Percentiles rank a stretch among this genome's conserved stretches.
Evolutionary conservation across 2,888 invertebrate genomes (phyloP).

Genomic region (Oegoconia quadripuncta): DNA sequence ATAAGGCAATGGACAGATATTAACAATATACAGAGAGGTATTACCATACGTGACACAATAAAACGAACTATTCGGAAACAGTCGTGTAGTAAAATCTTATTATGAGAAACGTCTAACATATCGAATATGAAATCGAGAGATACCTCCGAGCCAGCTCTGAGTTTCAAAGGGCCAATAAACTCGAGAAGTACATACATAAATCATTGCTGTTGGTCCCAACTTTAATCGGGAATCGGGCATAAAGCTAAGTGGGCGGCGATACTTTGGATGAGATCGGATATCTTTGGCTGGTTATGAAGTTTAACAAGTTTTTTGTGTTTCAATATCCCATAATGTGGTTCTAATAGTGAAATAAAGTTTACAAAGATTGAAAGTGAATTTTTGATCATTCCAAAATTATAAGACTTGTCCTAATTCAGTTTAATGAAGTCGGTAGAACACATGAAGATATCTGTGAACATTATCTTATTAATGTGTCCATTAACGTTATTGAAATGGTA

Average conservation of each 20-base stretch:
- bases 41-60: neutral
- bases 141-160: slow-evolving; percentile 33
- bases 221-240: slow-evolving; percentile 32
- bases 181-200: slow-evolving; percentile 41
- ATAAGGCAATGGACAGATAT: no score
- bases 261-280: slow-evolving; percentile 25
- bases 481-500: slow-evolving; percentile 28
- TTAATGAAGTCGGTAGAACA: neutral
- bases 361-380: no score
- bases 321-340: no score
- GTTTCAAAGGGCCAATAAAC: slow-evolving; percentile 45
- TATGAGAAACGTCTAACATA: slow-evolving; percentile 23
- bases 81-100: slow-evolving; percentile 29
- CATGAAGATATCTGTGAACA: neutral
- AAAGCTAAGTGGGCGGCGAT: slow-evolving; percentile 25
- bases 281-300: slow-evolving; percentile 17
- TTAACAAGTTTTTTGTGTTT: slow-evolving; percentile 11
- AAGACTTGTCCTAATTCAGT: no score
- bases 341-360: no score
- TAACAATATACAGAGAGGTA: no score
- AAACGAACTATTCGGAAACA: slow-evolving; percentile 13
- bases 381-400: no score
- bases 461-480: slow-evolving; percentile 12
- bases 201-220: slow-evolving; percentile 37
- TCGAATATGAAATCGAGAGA: slow-evolving; percentile 29